Evolutionary conservation across 2,797 vertebrate genomes (phyloP).

Genomic region (Scolopax rusticola): DNA sequence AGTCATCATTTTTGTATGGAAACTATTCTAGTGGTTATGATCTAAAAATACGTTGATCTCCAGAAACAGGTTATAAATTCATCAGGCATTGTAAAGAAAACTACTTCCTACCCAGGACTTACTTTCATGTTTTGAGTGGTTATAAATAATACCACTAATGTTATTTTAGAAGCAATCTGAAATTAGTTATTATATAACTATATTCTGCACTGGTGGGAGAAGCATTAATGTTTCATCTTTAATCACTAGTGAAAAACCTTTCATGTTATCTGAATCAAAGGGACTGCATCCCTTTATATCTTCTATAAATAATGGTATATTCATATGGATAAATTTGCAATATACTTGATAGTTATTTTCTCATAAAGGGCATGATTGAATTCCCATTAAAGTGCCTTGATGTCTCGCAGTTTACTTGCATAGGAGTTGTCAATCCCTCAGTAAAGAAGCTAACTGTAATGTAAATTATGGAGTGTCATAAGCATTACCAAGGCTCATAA

Average conservation of each 20-base stretch:
- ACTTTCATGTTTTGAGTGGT: background rate
- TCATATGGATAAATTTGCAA: constrained; percentile 27
- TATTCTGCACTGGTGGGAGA: background rate
- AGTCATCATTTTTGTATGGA: background rate
- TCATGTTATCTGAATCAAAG: constrained; percentile 22
- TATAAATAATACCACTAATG: background rate
- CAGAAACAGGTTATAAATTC: background rate
- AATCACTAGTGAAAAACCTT: background rate
- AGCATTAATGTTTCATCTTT: background rate
- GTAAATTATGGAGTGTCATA: background rate
- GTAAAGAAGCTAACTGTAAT: background rate
- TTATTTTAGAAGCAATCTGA: constrained; percentile 3
- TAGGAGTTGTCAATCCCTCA: background rate
- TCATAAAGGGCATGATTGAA: constrained; percentile 6
- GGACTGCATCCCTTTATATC: background rate
- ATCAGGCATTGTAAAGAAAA: background rate
- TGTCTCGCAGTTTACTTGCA: background rate
- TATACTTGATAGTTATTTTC: background rate
- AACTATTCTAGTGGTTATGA: background rate
- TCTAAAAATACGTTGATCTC: background rate
- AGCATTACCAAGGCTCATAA: background rate
- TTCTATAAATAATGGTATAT: background rate
- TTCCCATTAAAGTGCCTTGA: background rate
- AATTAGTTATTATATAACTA: background rate
- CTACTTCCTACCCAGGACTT: background rate